Conservation (phyloP, 2,888 invertebrate genomes). For the Lochmaea crataegi region DNA sequence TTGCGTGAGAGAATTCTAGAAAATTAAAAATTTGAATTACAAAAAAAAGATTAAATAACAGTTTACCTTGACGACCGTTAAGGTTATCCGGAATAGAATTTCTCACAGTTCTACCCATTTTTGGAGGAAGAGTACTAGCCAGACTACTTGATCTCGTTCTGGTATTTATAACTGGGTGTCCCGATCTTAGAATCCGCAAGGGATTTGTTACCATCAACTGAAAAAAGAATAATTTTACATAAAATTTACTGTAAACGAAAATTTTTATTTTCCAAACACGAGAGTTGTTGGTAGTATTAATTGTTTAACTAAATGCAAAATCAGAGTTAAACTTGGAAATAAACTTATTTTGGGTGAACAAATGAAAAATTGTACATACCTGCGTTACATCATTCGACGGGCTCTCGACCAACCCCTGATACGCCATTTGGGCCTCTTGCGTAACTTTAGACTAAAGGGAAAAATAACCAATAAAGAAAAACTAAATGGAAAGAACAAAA, state of each 20-base stretch:
- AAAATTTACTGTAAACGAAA: too few relatives aligned
- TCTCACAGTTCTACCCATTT: constrained; percentile 50
- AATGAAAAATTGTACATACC: constrained; percentile 51
- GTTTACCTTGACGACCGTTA: constrained; percentile 50
- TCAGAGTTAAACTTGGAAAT: too few relatives aligned
- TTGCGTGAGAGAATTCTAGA: constrained; percentile 46
- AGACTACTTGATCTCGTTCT: constrained; percentile 57
- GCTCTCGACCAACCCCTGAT: constrained; percentile 89
- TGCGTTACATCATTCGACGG: constrained; percentile 62
- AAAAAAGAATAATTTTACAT: constrained; percentile 21
- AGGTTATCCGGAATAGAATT: constrained; percentile 56
- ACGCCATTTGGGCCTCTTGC: constrained; percentile 91
- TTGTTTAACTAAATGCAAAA: too few relatives aligned
- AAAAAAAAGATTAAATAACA: constrained; percentile 8
- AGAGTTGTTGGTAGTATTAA: background rate
- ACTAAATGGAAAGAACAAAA: constrained; percentile 50
- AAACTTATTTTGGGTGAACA: too few relatives aligned
- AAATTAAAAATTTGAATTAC: constrained; percentile 8
- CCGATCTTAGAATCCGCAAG: constrained; percentile 73
- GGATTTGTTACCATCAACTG: constrained; percentile 69
- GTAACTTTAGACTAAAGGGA: constrained; percentile 81
- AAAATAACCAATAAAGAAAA: constrained; percentile 58
- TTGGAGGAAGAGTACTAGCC: constrained; percentile 54
- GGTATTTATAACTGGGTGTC: constrained; percentile 68
- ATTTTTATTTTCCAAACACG: background rate